Evolutionary conservation across 2,888 invertebrate species (phyloP).

Genomic region (Protula sp.): DNA sequence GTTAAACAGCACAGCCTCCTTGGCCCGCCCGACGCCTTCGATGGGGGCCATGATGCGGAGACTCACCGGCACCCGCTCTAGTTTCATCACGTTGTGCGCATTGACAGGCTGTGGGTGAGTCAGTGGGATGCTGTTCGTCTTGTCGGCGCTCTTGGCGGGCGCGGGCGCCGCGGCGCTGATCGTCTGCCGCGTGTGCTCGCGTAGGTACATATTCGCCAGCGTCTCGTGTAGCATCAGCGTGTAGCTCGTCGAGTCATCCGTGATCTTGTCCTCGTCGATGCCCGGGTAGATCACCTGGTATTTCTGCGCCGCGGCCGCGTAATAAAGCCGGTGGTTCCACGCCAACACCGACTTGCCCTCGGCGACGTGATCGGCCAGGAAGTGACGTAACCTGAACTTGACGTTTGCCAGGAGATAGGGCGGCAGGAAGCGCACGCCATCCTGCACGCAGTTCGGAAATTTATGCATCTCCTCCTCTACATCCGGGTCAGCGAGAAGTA

Average conservation of each 20-base stretch:
- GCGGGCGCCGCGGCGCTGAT: neutral
- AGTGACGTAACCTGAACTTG: constrained; percentile 7
- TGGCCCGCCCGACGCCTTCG: constrained; percentile 14
- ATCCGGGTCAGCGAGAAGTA: constrained; percentile 13
- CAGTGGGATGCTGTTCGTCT: neutral
- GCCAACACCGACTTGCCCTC: constrained; percentile 12
- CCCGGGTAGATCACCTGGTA: constrained; percentile 18
- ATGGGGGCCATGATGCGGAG: constrained; percentile 16
- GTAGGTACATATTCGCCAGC: constrained; percentile 13
- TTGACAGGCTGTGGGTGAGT: constrained; percentile 6
- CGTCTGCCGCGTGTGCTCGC: neutral
- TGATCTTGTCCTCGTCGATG: constrained; percentile 11
- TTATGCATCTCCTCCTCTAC: constrained; percentile 10
- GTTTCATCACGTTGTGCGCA: constrained; percentile 6
- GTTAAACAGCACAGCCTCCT: constrained; percentile 16
- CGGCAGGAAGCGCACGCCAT: constrained; percentile 7
- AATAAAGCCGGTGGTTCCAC: constrained; percentile 10
- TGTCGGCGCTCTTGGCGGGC: neutral
- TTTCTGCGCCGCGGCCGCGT: neutral
- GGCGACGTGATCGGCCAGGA: constrained; percentile 8
- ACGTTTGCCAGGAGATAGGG: constrained; percentile 7
- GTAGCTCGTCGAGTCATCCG: constrained; percentile 12
- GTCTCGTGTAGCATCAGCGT: constrained; percentile 18
- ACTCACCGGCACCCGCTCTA: constrained; percentile 9
- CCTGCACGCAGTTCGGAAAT: neutral